These are phyloP conservation scores for Ganaspis brasiliensis DNA, from an alignment of 2,888 invertebrate species.

Conservation along the genomic window DNA sequence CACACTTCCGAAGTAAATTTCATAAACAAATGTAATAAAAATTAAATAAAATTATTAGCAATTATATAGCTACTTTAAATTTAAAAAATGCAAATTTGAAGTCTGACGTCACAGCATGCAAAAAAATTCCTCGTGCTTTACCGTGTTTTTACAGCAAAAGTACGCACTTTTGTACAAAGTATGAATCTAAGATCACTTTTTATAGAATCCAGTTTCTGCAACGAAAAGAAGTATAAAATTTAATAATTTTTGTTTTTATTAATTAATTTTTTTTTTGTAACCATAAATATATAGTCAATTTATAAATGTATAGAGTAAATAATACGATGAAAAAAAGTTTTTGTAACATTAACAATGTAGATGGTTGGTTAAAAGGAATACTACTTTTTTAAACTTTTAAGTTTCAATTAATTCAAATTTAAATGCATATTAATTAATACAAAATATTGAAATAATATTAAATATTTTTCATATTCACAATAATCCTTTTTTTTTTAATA, in stretches of 20 bases:
- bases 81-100: neutral
- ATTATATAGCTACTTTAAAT: neutral
- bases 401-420: no score
- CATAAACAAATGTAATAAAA: neutral
- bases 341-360: no score
- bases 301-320: no score
- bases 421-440: no score
- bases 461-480: no score
- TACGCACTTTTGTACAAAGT: conserved; percentile 57
- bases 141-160: conserved; percentile 3
- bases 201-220: conserved; percentile 55
- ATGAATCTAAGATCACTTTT: conserved; percentile 56
- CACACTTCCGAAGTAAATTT: neutral
- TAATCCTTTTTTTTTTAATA: no score
- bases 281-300: no score
- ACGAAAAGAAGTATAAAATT: conserved; percentile 31
- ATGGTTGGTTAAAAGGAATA: no score
- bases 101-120: conserved; percentile 45
- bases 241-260: neutral
- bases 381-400: no score
- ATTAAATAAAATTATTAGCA: neutral
- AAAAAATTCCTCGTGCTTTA: conserved; percentile 30
- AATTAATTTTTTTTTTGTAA: no score
- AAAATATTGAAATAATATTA: no score
- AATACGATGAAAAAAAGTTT: no score